Conservation (phyloP, 1,140 invertebrate species). For the Hydropsyche tenuis region DNA sequence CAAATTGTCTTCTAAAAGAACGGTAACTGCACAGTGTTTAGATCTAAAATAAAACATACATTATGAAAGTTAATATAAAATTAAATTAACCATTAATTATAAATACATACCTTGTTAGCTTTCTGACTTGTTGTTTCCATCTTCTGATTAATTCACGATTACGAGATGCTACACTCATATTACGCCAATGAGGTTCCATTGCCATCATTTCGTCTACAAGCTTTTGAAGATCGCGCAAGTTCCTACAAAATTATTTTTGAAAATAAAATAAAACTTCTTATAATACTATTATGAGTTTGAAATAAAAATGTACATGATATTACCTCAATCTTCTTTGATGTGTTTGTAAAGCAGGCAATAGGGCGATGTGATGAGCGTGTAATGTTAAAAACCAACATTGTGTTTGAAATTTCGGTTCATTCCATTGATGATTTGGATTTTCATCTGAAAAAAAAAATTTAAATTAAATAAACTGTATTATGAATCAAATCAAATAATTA, state of each 20-base stretch:
- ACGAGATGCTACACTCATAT: constrained; percentile 73
- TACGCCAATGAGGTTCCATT: constrained; percentile 83
- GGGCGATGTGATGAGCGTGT: constrained; percentile 89
- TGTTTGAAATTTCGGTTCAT: constrained; percentile 89
- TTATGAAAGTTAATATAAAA: constrained; percentile 18
- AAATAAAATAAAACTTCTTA: constrained; percentile 1
- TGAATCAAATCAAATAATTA: background rate
- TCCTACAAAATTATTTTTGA: constrained; percentile 59
- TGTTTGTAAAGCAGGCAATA: constrained; percentile 86
- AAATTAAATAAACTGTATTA: too few species aligned
- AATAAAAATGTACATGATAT: background rate
- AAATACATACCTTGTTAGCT: constrained; percentile 65
- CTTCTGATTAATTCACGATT: constrained; percentile 85
- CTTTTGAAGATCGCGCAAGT: constrained; percentile 88
- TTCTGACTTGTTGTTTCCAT: constrained; percentile 84
- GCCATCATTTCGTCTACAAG: constrained; percentile 86
- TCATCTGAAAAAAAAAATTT: constrained; percentile 54
- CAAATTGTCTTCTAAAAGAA: constrained; percentile 81
- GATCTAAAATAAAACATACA: constrained; percentile 61
- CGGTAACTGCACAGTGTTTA: constrained; percentile 89
- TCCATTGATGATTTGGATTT: constrained; percentile 67
- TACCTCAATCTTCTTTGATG: constrained; percentile 77
- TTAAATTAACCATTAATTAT: background rate
- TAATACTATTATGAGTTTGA: background rate
- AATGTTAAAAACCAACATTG: constrained; percentile 97